These are phyloP conservation scores for Drosophila trichaetosa DNA, from an alignment of 2,888 invertebrate genomes.

Conservation along the genomic window DNA sequence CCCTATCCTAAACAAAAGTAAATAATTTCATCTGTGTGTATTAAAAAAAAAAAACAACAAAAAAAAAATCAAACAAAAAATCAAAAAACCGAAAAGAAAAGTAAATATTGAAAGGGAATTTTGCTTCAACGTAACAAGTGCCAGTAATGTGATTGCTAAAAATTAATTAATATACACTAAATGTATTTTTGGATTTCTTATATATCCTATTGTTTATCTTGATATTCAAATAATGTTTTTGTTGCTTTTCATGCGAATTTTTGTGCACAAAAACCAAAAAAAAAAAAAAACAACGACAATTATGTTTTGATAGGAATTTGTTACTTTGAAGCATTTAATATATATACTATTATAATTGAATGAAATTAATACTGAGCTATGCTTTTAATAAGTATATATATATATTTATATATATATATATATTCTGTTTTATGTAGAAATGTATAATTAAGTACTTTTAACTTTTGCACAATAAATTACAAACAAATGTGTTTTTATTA, in stretches of 20 bases:
- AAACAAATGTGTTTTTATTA: conserved; percentile 71
- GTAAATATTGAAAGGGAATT: conserved; percentile 35
- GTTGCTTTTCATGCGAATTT: conserved; percentile 28
- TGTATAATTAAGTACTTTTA: conserved; percentile 74
- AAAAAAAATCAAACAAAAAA: conserved; percentile 4
- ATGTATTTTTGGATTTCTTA: conserved; percentile 58
- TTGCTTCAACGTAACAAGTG: conserved; percentile 79
- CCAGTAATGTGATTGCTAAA: conserved; percentile 78
- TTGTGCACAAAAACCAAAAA: conserved; percentile 37
- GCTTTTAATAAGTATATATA: conserved; percentile 56
- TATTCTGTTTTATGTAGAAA: conserved; percentile 70
- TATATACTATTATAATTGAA: conserved; percentile 34
- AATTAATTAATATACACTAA: conserved; percentile 42
- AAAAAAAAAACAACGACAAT: conserved; percentile 1
- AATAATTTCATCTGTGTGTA: conserved; percentile 53
- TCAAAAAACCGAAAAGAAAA: conserved; percentile 6
- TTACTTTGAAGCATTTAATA: conserved; percentile 69
- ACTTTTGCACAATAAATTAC: conserved; percentile 73
- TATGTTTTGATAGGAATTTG: conserved; percentile 33
- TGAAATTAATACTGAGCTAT: conserved; percentile 53
- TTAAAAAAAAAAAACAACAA: conserved; percentile 32
- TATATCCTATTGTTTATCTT: conserved; percentile 21
- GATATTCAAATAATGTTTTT: neutral
- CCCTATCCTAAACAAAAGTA: conserved; percentile 30
- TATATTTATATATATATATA: conserved; percentile 12